Conservation (phyloP, 2,888 invertebrate species). For the Tiliacea aurago region DNA sequence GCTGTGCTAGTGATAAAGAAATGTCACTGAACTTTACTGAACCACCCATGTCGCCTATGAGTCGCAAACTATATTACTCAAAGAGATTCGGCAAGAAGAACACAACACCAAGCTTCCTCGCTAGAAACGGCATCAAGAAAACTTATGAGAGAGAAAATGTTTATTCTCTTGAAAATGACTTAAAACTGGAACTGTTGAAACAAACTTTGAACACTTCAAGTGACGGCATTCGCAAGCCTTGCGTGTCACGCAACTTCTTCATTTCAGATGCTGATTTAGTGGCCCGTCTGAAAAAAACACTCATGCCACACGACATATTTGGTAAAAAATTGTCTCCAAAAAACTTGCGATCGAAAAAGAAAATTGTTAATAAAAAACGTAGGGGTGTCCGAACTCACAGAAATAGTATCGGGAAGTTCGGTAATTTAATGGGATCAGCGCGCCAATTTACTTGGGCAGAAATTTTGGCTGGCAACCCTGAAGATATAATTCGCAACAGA, state of each 20-base stretch:
- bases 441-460: conserved; percentile 92
- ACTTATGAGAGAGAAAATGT: conserved; percentile 86
- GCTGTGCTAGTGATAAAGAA: conserved; percentile 80
- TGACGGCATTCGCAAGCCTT: conserved; percentile 87
- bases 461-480: conserved; percentile 92
- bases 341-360: conserved; percentile 91
- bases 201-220: conserved; percentile 86
- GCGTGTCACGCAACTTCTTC: conserved; percentile 86
- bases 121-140: conserved; percentile 84
- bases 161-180: conserved; percentile 83
- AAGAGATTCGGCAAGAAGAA: conserved; percentile 84
- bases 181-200: conserved; percentile 85
- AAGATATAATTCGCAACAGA: conserved; percentile 90
- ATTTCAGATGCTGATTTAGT: conserved; percentile 87
- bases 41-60: conserved; percentile 79
- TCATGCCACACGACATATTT: conserved; percentile 87
- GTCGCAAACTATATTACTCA: conserved; percentile 79
- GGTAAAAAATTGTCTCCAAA: conserved; percentile 91
- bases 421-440: conserved; percentile 88
- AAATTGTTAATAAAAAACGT: conserved; percentile 83
- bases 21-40: conserved; percentile 86
- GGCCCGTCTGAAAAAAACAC: conserved; percentile 85
- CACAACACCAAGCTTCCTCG: conserved; percentile 82
- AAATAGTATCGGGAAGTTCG: conserved; percentile 88
- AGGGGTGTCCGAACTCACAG: conserved; percentile 84